These are phyloP conservation scores for Pollicipes pollicipes DNA, from an alignment of 1,140 invertebrate species.

Conservation along the genomic window DNA sequence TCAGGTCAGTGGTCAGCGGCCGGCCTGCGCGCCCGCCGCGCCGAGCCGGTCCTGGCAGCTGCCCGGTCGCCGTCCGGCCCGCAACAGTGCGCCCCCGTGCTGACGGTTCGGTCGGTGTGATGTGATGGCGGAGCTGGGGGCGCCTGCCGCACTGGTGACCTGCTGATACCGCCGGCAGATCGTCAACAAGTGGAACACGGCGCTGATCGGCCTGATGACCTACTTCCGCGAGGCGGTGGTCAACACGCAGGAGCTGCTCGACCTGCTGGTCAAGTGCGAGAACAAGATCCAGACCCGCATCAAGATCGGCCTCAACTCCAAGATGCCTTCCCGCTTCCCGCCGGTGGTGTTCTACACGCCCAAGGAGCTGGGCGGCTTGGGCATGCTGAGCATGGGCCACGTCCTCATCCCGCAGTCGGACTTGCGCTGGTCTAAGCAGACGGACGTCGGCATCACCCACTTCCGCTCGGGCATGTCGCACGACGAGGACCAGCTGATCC, in stretches of 20 bases:
- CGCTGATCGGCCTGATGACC: slow-evolving; percentile 97
- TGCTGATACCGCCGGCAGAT: slow-evolving; percentile 38
- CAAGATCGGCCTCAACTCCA: slow-evolving; percentile 98
- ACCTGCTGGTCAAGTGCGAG: slow-evolving; percentile 96
- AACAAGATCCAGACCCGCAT: slow-evolving; percentile 99
- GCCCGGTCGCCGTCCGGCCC: too few species aligned
- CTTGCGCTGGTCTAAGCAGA: slow-evolving; percentile 95
- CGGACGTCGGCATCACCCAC: slow-evolving; percentile 97
- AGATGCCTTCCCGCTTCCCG: slow-evolving; percentile 99
- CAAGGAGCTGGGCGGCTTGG: slow-evolving; percentile 87
- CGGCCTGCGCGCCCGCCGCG: too few species aligned
- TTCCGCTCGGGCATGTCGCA: slow-evolving; percentile 99
- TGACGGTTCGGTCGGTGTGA: too few species aligned
- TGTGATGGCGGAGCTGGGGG: too few species aligned
- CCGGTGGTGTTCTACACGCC: slow-evolving; percentile 99
- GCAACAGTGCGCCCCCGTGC: too few species aligned
- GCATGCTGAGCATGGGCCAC: slow-evolving; percentile 99
- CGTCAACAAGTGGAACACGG: slow-evolving; percentile 99
- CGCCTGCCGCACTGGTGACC: neutral
- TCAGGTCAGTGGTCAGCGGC: too few species aligned
- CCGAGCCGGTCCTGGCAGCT: too few species aligned
- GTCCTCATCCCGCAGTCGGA: slow-evolving; percentile 92
- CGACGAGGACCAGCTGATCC: slow-evolving; percentile 98
- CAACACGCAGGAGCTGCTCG: slow-evolving; percentile 93
- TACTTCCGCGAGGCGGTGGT: slow-evolving; percentile 98